These are phyloP conservation scores for Argyresthia goedartella DNA, from an alignment of 2,888 invertebrate genomes.

Conservation along the genomic window DNA sequence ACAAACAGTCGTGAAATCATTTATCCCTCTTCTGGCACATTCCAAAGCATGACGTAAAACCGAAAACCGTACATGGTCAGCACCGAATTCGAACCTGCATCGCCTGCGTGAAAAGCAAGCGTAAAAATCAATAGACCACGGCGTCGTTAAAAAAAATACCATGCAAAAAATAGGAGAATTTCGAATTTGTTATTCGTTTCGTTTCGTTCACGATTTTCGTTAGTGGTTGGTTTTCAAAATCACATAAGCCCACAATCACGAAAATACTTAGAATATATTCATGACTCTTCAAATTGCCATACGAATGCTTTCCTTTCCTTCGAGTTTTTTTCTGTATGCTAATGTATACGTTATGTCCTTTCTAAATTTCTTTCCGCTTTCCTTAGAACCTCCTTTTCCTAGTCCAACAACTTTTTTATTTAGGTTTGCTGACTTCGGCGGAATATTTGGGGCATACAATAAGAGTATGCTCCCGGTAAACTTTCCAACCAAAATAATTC, in stretches of 20 bases:
- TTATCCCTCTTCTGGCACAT: too few species aligned
- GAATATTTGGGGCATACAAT: conserved; percentile 14
- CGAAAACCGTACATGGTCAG: too few species aligned
- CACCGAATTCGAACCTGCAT: too few species aligned
- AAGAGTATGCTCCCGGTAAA: background rate
- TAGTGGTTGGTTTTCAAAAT: background rate
- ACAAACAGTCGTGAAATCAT: too few species aligned
- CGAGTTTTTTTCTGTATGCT: conserved; percentile 11
- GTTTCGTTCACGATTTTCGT: too few species aligned
- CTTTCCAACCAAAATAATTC: background rate
- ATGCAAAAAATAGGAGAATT: too few species aligned
- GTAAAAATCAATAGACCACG: too few species aligned
- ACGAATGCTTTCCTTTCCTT: conserved; percentile 3
- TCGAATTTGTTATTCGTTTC: too few species aligned
- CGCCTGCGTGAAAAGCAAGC: too few species aligned
- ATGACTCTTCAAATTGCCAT: conserved; percentile 8
- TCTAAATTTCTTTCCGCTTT: conserved; percentile 27
- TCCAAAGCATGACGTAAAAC: too few species aligned
- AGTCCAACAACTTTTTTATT: conserved; percentile 32
- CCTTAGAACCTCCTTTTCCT: conserved; percentile 38
- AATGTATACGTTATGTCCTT: conserved; percentile 22
- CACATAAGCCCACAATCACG: background rate
- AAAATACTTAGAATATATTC: conserved; percentile 5
- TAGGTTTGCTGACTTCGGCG: conserved; percentile 26
- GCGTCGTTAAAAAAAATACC: too few species aligned